Base-by-base conservation (phyloP, 2,797 vertebrate species). In the Bradypus variegatus region DNA sequence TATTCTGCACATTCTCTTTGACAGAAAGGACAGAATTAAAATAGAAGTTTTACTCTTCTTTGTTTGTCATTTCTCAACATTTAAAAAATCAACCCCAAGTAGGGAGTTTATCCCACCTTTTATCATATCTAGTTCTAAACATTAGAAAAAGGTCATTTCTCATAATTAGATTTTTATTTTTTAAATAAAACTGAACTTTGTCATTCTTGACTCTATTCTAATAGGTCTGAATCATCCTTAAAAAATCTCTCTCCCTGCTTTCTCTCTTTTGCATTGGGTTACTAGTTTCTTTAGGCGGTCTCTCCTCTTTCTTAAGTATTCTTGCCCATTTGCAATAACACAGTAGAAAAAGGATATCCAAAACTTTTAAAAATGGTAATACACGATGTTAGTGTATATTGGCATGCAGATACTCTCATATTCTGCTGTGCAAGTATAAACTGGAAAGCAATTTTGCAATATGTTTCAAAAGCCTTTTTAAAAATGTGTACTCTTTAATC, bases 1-100 rank as follows among this genome's bases (percentile, higher is more conserved):
- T 67, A 45, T 45, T 45, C 41, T 45, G 41, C 41, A 45, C 27
- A n/a, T 91, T 81, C 69, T 89, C 69, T 62, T 55, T 84, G 90
- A 93, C 41, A 73, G 87, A 60, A 92, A 86, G 76, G 60, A 85
- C 75, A 83, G 65, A 60, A 25, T 77, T 72, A 81, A 92, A 93
- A 64, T 70, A 70, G 15, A 38, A 69, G 31, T 84, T 88, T 83
- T 87, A 80, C 72, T 78, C 79, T 11, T 36, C 36, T 77, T 93
- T 88, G 75, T 91, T 86, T 48, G 58, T 89, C 84, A 86, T 94
- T 79, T 92, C 78, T 94, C 83, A 93, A 27, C 48, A 58, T 72
- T 69, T 55, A 78, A 38, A 87, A 89, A 69, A 88, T 58, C 55
- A 89, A 36, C 78, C 36, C 31, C 41, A 69, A 38, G 58, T 65